Evolutionary conservation across 2,797 vertebrate species (phyloP), one percentile per base, ranked within the genome.

Genomic region (Calcarius lapponicus): DNA sequence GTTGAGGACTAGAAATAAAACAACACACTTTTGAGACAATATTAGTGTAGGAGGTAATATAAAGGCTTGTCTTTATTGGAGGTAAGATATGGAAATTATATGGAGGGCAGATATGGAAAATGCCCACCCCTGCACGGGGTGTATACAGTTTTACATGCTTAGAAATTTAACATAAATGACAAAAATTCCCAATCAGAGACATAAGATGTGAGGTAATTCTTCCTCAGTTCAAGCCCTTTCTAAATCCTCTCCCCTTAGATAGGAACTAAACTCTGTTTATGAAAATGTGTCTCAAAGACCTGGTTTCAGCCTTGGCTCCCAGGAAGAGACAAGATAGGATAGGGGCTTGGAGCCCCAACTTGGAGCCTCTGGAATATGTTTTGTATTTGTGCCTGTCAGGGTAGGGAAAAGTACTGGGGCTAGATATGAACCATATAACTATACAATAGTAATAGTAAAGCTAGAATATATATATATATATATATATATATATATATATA

Each of bases 101-200:
- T 18, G 24, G 34, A 58, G 8, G 19, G 8, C 29, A 47, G 24
- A 40, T 20, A 29, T 20, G 19, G 16, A 56, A 64, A 47, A 64
- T n/a, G 4, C 10, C 8, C 16, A 20, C 4, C 21, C 13, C 25
- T 48, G 6, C 10, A 29, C 0, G 0, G 10, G 29, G 6, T 64
- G 34, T 34, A 40, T 29, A 20, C 16, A 56, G 8, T 25, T 64
- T 47, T 40, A 29, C 20, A 7, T 40, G 13, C 54, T 40, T 56
- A n/a, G 10, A 29, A 83, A 72, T 64, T 40, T 7, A 34, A 1
- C 34, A 24, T 64, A 40, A 83, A 6, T 47, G 8, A n/a, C 15
- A 47, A 73, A 72, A 83, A 47, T n/a, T 8, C 16, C 24, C 7
- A 28, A 4, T 54, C 28, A 47, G 28, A 54, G 12, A 28, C 15